Base-by-base conservation (phyloP, 2,797 vertebrate genomes). In the Urocyon cinereoargenteus region DNA sequence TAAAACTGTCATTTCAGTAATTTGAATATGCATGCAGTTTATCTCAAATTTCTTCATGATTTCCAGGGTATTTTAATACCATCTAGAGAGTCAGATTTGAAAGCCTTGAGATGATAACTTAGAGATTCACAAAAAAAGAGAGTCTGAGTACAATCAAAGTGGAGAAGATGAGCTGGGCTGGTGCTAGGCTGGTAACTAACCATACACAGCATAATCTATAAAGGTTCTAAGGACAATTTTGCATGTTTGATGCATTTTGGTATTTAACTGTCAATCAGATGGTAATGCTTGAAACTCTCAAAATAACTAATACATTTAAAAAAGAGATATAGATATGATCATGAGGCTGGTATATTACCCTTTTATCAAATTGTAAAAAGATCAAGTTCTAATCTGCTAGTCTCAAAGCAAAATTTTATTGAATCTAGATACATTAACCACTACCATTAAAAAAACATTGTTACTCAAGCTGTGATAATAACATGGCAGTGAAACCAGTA, bases 181-280 rank as follows among this genome's bases (percentile, higher is more conserved):
- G 97, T 89, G 93, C 11, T 7, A 16, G 24, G 13, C 22, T 40
- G 6, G 3, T 84, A 55, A 92, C 7, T 16, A 51, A 53, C 26
- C 13, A 36, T 2, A 55, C 31, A 15, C 6, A 62, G 34, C 7
- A 15, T 36, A 36, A 82, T 64, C 94, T 97, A 97, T 96, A 97
- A 97, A 98, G 91, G 90, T 98, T 82, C 86, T 78, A 97, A 97
- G 84, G 94, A 97, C 94, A 97, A 93, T 90, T 97, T 73, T 97
- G 40, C 66, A 96, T 64, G 64, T 95, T 97, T 98, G 92, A 98
- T 96, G 57, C 83, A 96, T 79, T 96, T 96, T 94, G 87, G 92
- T 83, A 94, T 79, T 96, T 97, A 98, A 95, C 89, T 90, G 96
- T 98, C 91, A 96, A 97, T 97, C 97, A 97, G 73, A 66, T 62